Percentiles rank a stretch among this genome's conserved stretches.
These are phyloP conservation scores for Pluvianellus socialis DNA, from an alignment of 2,113 vertebrate genomes.

Conservation along the genomic window DNA sequence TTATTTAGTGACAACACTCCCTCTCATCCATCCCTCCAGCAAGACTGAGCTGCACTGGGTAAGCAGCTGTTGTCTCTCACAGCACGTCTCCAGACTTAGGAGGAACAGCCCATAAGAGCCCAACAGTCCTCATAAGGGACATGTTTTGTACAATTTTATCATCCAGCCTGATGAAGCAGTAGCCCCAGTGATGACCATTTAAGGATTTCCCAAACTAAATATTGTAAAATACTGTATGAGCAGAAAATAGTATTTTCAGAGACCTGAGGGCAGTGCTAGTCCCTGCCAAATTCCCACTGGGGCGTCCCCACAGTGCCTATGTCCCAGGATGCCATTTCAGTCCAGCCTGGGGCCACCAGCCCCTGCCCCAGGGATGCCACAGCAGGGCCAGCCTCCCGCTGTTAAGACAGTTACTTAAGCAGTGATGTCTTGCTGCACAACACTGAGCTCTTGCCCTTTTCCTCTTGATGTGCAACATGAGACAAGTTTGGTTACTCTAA, in stretches of 20 bases:
- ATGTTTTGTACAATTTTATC: neutral
- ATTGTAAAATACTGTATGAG: neutral
- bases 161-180: neutral
- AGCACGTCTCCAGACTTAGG: neutral
- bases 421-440: neutral
- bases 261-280: neutral
- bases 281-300: neutral
- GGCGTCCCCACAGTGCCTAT: neutral
- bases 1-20: neutral
- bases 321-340: neutral
- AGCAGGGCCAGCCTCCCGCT: neutral
- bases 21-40: neutral
- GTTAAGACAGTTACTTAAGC: neutral
- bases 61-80: neutral
- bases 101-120: neutral
- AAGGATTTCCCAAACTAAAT: neutral
- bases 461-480: neutral
- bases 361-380: neutral
- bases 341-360: neutral
- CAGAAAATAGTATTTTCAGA: neutral
- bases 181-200: neutral
- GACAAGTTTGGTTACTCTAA: neutral
- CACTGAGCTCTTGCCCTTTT: neutral
- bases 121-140: neutral
- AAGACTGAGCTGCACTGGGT: neutral